These are phyloP conservation scores for Chironomus striatipennis DNA, from an alignment of 1,140 invertebrate genomes.

Conservation along the genomic window DNA sequence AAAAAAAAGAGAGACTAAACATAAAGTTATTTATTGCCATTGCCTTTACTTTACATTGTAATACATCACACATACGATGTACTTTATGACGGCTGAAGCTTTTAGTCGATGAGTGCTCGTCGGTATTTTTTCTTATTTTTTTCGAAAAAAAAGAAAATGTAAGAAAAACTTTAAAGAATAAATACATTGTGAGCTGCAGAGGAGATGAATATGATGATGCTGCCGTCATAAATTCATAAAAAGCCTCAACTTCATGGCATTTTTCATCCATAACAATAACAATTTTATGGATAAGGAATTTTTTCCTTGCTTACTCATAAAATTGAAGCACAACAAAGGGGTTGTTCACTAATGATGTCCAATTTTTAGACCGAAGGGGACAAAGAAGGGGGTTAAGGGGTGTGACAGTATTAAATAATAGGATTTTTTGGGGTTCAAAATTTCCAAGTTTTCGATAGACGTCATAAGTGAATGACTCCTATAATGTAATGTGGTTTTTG, in stretches of 20 bases:
- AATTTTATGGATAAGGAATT: slow-evolving; percentile 5
- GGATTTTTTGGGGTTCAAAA: too few species aligned
- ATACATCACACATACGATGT: neutral
- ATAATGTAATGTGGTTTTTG: too few species aligned
- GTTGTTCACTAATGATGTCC: too few species aligned
- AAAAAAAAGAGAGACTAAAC: too few species aligned
- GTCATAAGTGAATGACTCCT: too few species aligned
- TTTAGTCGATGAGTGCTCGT: neutral
- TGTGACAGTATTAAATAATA: too few species aligned
- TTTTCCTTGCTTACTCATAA: neutral
- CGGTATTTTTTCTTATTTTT: too few species aligned
- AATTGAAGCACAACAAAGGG: neutral
- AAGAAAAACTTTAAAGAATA: neutral
- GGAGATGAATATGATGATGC: neutral
- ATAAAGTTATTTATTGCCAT: too few species aligned
- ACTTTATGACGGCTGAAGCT: slow-evolving; percentile 5
- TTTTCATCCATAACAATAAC: slow-evolving; percentile 13
- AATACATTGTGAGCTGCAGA: neutral
- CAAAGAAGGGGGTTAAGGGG: too few species aligned
- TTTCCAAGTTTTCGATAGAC: too few species aligned
- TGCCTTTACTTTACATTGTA: too few species aligned
- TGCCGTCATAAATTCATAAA: slow-evolving; percentile 12
- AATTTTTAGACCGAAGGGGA: too few species aligned
- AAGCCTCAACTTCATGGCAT: slow-evolving; percentile 6
- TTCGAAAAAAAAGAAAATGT: neutral